These are phyloP conservation scores for Diaprepes abbreviatus DNA, from an alignment of 2,888 invertebrate species.

Conservation along the genomic window DNA sequence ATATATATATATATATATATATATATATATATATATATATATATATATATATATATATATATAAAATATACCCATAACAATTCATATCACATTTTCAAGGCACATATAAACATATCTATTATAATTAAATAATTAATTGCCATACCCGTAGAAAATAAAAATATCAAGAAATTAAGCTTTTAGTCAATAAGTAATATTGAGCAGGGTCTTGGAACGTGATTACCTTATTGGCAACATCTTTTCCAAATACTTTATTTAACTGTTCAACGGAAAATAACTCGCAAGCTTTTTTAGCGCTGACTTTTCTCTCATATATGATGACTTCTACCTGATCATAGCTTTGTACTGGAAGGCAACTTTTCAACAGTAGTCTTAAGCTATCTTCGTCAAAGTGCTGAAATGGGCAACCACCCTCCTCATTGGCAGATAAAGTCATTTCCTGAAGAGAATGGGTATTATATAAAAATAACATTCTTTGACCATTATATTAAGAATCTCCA, in stretches of 20 bases:
- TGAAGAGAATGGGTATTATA: no score
- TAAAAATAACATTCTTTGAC: no score
- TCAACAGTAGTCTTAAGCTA: conserved; percentile 66
- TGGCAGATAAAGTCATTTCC: conserved; percentile 58
- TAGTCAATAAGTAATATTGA: conserved; percentile 53
- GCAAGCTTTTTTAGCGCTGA: conserved; percentile 51
- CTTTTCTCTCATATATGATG: conserved; percentile 52
- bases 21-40: no score
- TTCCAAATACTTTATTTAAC: conserved; percentile 17
- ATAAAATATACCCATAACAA: no score
- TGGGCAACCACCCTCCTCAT: conserved; percentile 75
- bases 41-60: no score
- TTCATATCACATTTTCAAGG: no score
- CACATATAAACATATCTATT: no score
- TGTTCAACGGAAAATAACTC: conserved; percentile 49
- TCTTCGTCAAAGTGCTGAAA: conserved; percentile 72
- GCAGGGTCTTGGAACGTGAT: conserved; percentile 51
- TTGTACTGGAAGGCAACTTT: conserved; percentile 38
- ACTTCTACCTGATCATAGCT: conserved; percentile 49
- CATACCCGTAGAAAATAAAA: no score
- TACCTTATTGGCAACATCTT: not conserved
- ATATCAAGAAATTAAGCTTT: conserved; percentile 25
- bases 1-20: no score
- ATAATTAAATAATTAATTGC: no score
- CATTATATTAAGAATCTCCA: no score